A percentile compares a stretch with the other conserved stretches of the same genome.
Conservation (phyloP, 1,140 invertebrate genomes). For the Coptotermes formosanus region DNA sequence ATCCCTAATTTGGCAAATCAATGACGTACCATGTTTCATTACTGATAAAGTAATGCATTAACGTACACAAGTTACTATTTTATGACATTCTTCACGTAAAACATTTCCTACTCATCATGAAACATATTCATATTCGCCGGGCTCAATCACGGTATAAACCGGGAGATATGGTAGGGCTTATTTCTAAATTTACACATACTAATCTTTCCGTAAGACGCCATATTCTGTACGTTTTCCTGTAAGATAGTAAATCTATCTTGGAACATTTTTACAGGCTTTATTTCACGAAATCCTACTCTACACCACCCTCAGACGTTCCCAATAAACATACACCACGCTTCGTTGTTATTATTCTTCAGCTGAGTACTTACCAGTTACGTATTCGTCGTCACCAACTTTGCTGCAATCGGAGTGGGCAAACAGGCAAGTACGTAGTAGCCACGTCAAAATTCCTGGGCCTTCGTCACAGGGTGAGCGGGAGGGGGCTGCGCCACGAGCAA, state of each 20-base stretch:
- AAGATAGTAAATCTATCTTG: slow-evolving; percentile 41
- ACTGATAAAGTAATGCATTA: not conserved
- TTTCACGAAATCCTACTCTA: slow-evolving; percentile 37
- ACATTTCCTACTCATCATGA: not conserved
- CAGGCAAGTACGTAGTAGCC: slow-evolving; percentile 88
- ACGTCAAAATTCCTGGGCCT: slow-evolving; percentile 88
- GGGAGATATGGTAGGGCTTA: slow-evolving; percentile 37
- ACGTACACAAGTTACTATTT: not conserved
- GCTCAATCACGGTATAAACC: slow-evolving; percentile 20
- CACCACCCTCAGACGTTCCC: slow-evolving; percentile 42
- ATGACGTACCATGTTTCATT: not conserved
- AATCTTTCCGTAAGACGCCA: slow-evolving; percentile 53
- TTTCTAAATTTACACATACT: slow-evolving; percentile 50
- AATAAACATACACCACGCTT: slow-evolving; percentile 55
- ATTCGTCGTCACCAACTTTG: slow-evolving; percentile 91
- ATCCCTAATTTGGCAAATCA: not conserved
- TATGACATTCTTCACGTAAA: not conserved
- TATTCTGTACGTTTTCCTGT: slow-evolving; percentile 51
- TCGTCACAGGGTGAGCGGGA: slow-evolving; percentile 75
- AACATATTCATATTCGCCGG: slow-evolving; percentile 30
- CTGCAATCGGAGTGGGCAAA: slow-evolving; percentile 89
- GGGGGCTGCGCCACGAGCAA: slow-evolving; percentile 68
- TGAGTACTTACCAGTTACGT: slow-evolving; percentile 88
- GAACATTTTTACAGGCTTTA: slow-evolving; percentile 42
- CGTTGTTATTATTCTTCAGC: slow-evolving; percentile 67